Conservation (phyloP, 1,140 invertebrate genomes). For the Eriosoma lanigerum region DNA sequence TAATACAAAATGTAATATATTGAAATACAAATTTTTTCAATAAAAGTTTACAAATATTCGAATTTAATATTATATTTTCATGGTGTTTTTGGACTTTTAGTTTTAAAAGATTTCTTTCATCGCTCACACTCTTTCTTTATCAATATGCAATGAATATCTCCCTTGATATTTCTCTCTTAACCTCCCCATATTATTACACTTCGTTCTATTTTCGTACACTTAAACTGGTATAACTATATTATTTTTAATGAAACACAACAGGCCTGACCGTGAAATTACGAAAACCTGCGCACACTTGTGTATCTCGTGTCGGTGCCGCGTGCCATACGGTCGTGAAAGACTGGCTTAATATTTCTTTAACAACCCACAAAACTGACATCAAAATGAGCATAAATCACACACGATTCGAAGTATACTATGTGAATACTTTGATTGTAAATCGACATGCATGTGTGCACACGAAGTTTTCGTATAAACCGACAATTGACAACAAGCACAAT, state of each 20-base stretch:
- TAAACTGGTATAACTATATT: neutral
- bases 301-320: neutral
- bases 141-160: too few species aligned
- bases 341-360: neutral
- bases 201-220: slow-evolving; percentile 13
- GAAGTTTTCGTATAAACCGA: neutral
- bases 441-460: neutral
- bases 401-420: neutral
- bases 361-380: neutral
- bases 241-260: slow-evolving; percentile 23
- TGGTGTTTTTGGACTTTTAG: neutral
- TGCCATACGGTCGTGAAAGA: neutral
- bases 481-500: neutral
- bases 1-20: neutral
- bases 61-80: neutral
- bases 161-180: too few species aligned
- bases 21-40: neutral
- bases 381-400: slow-evolving; percentile 1
- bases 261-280: slow-evolving; percentile 3
- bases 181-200: neutral
- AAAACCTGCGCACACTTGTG: slow-evolving; percentile 7
- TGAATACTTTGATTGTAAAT: neutral
- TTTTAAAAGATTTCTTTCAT: neutral
- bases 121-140: neutral
- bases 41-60: neutral